These are phyloP conservation scores for Antechinus flavipes DNA, from an alignment of 2,113 vertebrate genomes.

Conservation along the genomic window DNA sequence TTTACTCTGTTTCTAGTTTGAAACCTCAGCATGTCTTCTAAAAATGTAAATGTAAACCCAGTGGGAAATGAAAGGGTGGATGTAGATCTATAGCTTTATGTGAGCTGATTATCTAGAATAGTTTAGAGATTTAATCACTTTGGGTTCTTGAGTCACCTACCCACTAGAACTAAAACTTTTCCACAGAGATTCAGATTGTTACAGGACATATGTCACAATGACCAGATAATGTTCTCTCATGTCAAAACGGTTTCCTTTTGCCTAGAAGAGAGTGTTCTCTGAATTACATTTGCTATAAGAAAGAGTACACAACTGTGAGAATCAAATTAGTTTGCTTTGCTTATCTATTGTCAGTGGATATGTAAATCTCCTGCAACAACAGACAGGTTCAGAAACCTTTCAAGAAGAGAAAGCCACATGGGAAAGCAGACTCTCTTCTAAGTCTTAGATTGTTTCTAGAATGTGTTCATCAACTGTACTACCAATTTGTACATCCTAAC, in stretches of 20 bases:
- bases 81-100: neutral
- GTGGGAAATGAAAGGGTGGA: neutral
- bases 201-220: neutral
- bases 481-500: neutral
- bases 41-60: neutral
- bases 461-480: neutral
- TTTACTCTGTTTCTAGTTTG: neutral
- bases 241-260: neutral
- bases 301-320: neutral
- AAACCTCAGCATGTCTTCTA: neutral
- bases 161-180: neutral
- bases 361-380: neutral
- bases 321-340: neutral
- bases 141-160: neutral
- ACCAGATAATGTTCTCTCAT: neutral
- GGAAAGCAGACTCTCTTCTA: neutral
- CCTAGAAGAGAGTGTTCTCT: neutral
- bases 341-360: neutral
- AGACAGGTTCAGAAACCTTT: neutral
- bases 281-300: neutral
- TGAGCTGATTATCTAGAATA: neutral
- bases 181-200: neutral
- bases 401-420: neutral
- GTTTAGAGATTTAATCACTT: neutral
- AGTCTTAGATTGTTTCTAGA: neutral